Evolutionary conservation across 53 echinoderm and acorn worm genomes (phyloP), one percentile per base, ranked within the genome.

Genomic region (Apostichopus leukothele): DNA sequence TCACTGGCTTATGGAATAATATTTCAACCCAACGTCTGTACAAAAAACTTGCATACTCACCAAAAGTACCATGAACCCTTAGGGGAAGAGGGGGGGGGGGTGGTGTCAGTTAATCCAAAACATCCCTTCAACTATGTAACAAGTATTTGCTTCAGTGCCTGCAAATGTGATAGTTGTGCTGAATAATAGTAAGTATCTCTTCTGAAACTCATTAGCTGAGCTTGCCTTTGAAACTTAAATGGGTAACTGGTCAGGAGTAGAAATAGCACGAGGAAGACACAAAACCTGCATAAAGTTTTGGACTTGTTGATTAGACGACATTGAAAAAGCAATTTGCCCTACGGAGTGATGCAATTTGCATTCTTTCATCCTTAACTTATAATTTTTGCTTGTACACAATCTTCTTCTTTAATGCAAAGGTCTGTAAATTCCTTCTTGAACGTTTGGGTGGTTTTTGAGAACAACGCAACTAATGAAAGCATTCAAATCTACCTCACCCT

Each of bases 31-130:
- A 86, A 16, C 86, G 67, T 26, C 86, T 66, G 18, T 86, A 86
- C 86, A 86, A 86, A 86, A 86, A 86, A 22, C 13, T 50, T 22
- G 86, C 86, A 86, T 86, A 86, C 71, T 86, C 86, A 39, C 26
- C 71, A 68, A 86, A 86, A 5, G 67, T 86, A 11, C 10, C 26
- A 39, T 63, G 86, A 67, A 67, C 52, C 63, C 86, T 23, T 26
- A 61, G 50, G 19, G 84, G 67, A 14, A 60, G 60, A 50, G 86
- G 50, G 25, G 25, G 25, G 39, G 7, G 50, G 77, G 18, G 74
- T 19, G 74, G 13, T 6, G 77, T 0, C 86, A 86, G 39, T 86
- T 68, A 19, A 86, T 86, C 27, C 63, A 63, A 9, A 77, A 77
- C 78, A 77, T 50, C 7, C 78, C 78, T 39, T 77, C 51, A 77